Conservation (phyloP, 2,113 vertebrate species). For the Psophia crepitans region DNA sequence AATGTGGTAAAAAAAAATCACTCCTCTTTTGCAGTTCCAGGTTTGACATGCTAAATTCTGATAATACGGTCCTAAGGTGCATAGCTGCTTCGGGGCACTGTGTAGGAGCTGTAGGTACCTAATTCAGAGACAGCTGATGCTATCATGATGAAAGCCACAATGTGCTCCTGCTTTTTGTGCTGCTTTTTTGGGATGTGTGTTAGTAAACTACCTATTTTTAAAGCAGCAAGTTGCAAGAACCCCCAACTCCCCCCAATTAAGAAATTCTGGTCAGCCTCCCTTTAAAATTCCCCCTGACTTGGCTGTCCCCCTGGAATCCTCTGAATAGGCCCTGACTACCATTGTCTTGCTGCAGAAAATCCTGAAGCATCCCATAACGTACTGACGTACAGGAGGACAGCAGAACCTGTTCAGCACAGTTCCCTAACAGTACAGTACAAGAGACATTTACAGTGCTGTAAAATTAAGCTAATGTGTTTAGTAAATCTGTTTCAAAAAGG, state of each 20-base stretch:
- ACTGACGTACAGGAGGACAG: background rate
- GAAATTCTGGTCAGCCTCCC: background rate
- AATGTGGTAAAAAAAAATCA: background rate
- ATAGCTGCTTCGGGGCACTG: background rate
- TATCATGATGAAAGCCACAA: background rate
- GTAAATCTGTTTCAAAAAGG: background rate
- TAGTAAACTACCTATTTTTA: background rate
- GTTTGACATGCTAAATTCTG: background rate
- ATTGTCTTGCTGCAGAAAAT: background rate
- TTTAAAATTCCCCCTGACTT: background rate
- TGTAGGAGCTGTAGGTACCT: background rate
- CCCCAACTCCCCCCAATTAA: background rate
- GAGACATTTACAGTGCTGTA: background rate
- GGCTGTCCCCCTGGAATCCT: background rate
- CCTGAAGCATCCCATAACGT: background rate
- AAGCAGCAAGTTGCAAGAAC: background rate
- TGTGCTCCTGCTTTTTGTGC: fast-evolving
- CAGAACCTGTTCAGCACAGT: background rate
- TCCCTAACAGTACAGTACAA: background rate
- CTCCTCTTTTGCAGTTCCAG: background rate
- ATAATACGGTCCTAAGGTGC: too few species aligned
- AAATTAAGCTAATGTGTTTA: background rate
- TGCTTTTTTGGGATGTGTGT: too few species aligned
- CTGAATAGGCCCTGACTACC: background rate
- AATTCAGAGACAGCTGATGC: background rate